Percentiles rank a stretch among this genome's conserved stretches.
These are phyloP conservation scores for Drosophila sp. DNA, from an alignment of 1,140 invertebrate genomes.

Conservation along the genomic window DNA sequence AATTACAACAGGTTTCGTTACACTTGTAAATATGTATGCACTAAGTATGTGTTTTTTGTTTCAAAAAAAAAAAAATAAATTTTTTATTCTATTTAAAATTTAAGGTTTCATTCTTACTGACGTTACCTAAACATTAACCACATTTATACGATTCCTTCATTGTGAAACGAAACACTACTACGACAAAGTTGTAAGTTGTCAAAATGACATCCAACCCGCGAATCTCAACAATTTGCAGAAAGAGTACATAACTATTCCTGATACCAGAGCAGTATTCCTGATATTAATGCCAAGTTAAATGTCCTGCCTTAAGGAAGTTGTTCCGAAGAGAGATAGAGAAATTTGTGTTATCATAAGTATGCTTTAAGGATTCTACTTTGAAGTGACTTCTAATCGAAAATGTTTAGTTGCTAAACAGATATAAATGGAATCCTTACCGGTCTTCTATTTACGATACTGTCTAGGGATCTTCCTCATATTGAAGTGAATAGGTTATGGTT, in stretches of 20 bases:
- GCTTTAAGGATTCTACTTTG: too few relatives aligned
- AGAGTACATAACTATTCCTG: too few relatives aligned
- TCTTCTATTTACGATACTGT: too few relatives aligned
- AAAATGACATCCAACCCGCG: not conserved
- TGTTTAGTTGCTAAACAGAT: too few relatives aligned
- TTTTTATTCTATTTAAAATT: constrained; percentile 14
- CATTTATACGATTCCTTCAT: not conserved
- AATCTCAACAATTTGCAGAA: too few relatives aligned
- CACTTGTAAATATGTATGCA: constrained; percentile 7
- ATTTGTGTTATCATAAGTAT: too few relatives aligned
- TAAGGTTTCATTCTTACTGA: constrained; percentile 10
- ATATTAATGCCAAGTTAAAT: too few relatives aligned
- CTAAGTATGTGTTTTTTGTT: constrained; percentile 10
- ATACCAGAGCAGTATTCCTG: not conserved
- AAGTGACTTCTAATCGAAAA: too few relatives aligned
- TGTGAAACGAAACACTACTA: not conserved
- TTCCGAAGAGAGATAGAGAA: too few relatives aligned
- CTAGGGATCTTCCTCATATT: too few relatives aligned
- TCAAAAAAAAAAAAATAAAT: constrained; percentile 1
- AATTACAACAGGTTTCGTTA: constrained; percentile 8
- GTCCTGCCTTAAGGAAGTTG: too few relatives aligned
- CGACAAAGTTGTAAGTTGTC: not conserved
- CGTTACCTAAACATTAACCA: not conserved
- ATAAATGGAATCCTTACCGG: too few relatives aligned
- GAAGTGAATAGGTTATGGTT: constrained; percentile 3